Percentiles rank a stretch among this genome's conserved stretches.
Conservation (phyloP, 2,888 invertebrate genomes). For the Leptinotarsa haldemani region DNA sequence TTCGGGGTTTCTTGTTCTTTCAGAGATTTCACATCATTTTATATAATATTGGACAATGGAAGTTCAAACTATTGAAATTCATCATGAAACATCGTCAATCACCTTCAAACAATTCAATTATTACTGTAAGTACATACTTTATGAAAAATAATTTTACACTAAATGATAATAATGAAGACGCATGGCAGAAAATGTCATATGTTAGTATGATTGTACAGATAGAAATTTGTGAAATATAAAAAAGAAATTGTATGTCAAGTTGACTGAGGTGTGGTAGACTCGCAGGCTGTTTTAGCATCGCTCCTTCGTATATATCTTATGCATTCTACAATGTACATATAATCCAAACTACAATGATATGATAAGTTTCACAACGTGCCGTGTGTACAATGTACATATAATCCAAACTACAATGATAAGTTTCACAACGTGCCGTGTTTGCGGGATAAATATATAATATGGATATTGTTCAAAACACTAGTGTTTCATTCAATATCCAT, state of each 20-base stretch:
- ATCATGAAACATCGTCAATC: too few relatives aligned
- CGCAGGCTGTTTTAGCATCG: slow-evolving; percentile 71
- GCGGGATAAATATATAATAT: slow-evolving; percentile 86
- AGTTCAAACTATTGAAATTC: too few relatives aligned
- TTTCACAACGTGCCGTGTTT: slow-evolving; percentile 52
- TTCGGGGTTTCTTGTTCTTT: too few relatives aligned
- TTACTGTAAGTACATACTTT: slow-evolving; percentile 67
- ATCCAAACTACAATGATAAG: too few relatives aligned
- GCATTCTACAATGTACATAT: slow-evolving; percentile 70
- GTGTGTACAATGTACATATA: slow-evolving; percentile 63
- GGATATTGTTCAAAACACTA: slow-evolving; percentile 84
- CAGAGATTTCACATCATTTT: too few relatives aligned
- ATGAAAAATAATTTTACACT: slow-evolving; percentile 68
- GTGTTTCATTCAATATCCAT: slow-evolving; percentile 47
- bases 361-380: too few relatives aligned
- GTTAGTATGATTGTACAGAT: slow-evolving; percentile 67
- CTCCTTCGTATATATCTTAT: slow-evolving; percentile 78
- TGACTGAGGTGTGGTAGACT: slow-evolving; percentile 59
- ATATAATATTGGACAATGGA: too few relatives aligned
- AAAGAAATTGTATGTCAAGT: slow-evolving; percentile 60
- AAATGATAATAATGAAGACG: slow-evolving; percentile 65
- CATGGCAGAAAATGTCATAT: slow-evolving; percentile 57
- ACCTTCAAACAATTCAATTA: slow-evolving; percentile 54
- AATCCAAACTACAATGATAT: too few relatives aligned
- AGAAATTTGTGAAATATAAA: slow-evolving; percentile 65